Evolutionary conservation across 2,113 vertebrate species (phyloP), one percentile per base, ranked within the genome.

Genomic region (Egretta garzetta): DNA sequence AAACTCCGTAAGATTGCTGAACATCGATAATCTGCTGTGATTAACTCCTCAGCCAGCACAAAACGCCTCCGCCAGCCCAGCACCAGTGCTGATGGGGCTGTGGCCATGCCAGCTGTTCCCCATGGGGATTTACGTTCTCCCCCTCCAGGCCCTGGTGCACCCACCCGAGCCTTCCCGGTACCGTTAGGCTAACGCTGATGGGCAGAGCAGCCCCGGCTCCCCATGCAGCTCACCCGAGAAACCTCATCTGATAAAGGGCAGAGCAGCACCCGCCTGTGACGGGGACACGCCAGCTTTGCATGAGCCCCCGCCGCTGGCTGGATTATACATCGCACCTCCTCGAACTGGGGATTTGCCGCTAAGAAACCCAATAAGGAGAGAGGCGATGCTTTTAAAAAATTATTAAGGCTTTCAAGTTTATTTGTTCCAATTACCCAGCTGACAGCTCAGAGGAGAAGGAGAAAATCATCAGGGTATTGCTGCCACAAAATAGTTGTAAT

Each of bases 371-470:
- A 88, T 37, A 58, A 49, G 72, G 30, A 86, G 62, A 91, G 70
- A 90, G 58, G 53, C 3, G 26, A 77, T 49, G 59, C 92, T 91
- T 93, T 80, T 28, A 79, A 94, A 85, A 86, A 76, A 60, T 41
- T 50, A 67, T n/a, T 64, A 86, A 77, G 37, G 74, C 68, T 88
- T 96, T 95, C 60, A 66, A 66, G 89, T 93, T 91, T 86, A 84
- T 94, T 96, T 96, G 84, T 95, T 91, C 80, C 87, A 86, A 96
- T 94, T 94, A 88, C 58, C 68, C 64, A 88, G 47, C 63, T 95
- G 80, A 94, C 77, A 81, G 73, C 60, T 83, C 60, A 30, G 74
- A 19, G 64, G 79, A 90, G 60, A 72, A 84, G 17, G 27, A 90
- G 23, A 84, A 96, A 93, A 70, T 50, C 67, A 71, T 35, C 3